These are phyloP conservation scores for Thymelicus sylvestris DNA, from an alignment of 2,888 invertebrate species.

Conservation along the genomic window DNA sequence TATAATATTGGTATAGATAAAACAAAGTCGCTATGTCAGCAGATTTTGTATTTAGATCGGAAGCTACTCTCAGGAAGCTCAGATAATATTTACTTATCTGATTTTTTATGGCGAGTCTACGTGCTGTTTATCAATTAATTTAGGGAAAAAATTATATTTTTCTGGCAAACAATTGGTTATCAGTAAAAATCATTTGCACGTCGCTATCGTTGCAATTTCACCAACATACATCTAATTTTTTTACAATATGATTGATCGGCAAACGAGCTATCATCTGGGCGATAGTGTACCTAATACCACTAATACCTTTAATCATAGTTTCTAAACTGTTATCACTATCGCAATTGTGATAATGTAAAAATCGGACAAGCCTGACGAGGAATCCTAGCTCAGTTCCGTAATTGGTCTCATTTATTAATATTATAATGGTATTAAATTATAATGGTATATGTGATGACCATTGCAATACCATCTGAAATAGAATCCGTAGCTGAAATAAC, in stretches of 20 bases:
- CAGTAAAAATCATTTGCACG: conserved; percentile 5
- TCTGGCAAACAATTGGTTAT: neutral
- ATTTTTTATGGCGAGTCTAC: too few relatives aligned
- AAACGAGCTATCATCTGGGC: conserved; percentile 18
- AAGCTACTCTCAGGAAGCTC: too few relatives aligned
- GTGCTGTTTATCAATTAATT: too few relatives aligned
- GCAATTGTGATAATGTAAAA: conserved; percentile 41
- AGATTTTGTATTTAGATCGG: too few relatives aligned
- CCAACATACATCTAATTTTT: conserved; percentile 34
- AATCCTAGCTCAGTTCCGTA: neutral
- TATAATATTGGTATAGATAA: too few relatives aligned
- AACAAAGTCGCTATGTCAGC: too few relatives aligned
- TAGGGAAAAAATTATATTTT: too few relatives aligned
- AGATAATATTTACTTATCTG: too few relatives aligned
- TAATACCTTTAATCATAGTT: conserved; percentile 46
- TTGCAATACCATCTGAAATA: too few relatives aligned
- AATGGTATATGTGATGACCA: too few relatives aligned
- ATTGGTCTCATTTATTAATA: neutral
- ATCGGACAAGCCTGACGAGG: conserved; percentile 7
- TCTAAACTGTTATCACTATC: conserved; percentile 46
- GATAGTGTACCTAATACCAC: conserved; percentile 43
- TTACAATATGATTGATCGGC: conserved; percentile 32
- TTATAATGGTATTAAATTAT: too few relatives aligned
- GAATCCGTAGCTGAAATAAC: too few relatives aligned
- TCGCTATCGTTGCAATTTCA: conserved; percentile 36